phyloP scores from a whole-genome alignment of 1,140 invertebrate species.

The Cydia splendana region DNA sequence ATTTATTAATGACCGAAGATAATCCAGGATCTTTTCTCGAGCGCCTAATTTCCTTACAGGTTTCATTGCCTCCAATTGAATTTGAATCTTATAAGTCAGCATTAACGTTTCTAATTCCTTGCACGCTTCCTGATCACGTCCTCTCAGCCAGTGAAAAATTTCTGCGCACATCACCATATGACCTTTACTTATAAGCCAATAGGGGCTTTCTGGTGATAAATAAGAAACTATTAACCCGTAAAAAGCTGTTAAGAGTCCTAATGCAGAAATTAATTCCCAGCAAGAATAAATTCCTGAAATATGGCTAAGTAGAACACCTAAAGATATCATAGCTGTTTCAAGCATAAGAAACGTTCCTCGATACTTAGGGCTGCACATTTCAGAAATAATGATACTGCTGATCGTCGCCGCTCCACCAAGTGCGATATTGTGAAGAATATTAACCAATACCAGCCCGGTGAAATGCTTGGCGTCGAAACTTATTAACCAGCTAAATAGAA shows the following conservation, averaged over 20 bases:
- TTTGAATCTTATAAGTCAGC: conserved; percentile 34
- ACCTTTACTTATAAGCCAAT: conserved; percentile 37
- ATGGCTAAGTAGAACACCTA: conserved; percentile 39
- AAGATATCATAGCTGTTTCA: conserved; percentile 40
- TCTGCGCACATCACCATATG: conserved; percentile 36
- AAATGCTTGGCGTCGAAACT: conserved; percentile 33
- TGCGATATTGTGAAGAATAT: conserved; percentile 36
- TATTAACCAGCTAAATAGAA: conserved; percentile 38
- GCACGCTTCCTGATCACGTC: conserved; percentile 16
- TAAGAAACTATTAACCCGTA: conserved; percentile 30
- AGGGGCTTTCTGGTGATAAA: conserved; percentile 40
- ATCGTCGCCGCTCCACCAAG: conserved; percentile 37
- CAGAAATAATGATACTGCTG: conserved; percentile 39
- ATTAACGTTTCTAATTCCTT: conserved; percentile 37
- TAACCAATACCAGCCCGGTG: conserved; percentile 27
- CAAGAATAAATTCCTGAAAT: conserved; percentile 29
- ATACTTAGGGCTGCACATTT: conserved; percentile 37
- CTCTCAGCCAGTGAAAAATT: conserved; percentile 36
- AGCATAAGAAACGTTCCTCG: conserved; percentile 36
- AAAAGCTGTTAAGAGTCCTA: conserved; percentile 33
- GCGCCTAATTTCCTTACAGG: conserved; percentile 35
- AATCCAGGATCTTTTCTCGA: conserved; percentile 31
- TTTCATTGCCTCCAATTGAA: conserved; percentile 36
- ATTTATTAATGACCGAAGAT: conserved; percentile 37
- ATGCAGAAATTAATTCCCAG: conserved; percentile 27